Base-by-base conservation (phyloP, 2,888 invertebrate genomes). In the Aporophyla nigra region DNA sequence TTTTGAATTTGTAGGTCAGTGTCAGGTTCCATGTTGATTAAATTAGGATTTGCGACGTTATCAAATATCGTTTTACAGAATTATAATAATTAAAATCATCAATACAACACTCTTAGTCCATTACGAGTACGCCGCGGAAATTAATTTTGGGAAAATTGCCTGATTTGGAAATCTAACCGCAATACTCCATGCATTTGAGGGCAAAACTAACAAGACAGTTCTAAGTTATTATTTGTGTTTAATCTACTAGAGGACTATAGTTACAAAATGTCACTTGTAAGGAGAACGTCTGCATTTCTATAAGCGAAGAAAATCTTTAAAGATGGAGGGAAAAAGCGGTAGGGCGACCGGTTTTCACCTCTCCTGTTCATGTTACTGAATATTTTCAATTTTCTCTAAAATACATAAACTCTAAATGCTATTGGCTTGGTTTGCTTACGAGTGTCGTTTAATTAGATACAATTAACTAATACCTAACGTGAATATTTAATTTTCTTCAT, bases 301-400 rank as follows among this genome's bases (percentile, higher is more conserved):
- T 54, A 40, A n/a, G 53, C 66, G 43, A 74, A n/a, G 83, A 82
- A 78, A 74, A 74, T 78, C 59, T 78, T 54, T 63, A 78, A 76
- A 72, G 33, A 68, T 72, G 56, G 49, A 43, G 43, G 67, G 73
- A 82, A 82, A 74, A 46, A 78, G 73, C 66, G n/a, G 71, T 56
- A 76, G 51, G 65, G 66, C 78, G 53, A 82, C 82, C 78, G 78
- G 74, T 83, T 78, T 83, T 65, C 61, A 59, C 54, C 71, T 72
- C 49, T 72, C 49, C 43, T 12, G 51, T 43, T 40, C 27, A 16
- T 12, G 43, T n/a, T 27, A 51, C 51, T 77, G 24, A 70, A 73
- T 68, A 74, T 81, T 70, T 76, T 21, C 0, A 49, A 70, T 77
- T 70, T 71, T 65, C 69, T 77, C 53, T 51, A 51, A 72, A 69